Conservation (phyloP, 2,113 vertebrate genomes). For the Hypanus sabinus region DNA sequence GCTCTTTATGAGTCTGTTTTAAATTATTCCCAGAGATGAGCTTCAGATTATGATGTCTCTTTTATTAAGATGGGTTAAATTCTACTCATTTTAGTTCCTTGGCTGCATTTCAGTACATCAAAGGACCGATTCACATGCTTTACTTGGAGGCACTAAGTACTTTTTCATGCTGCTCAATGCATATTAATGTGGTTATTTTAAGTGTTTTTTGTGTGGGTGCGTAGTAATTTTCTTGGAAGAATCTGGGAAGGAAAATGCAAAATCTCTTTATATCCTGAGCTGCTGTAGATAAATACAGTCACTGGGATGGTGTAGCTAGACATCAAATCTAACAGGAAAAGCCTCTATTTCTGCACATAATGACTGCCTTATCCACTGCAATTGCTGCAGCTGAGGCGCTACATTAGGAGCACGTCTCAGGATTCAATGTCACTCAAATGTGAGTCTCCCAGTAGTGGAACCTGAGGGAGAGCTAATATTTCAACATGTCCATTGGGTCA, state of each 20-base stretch:
- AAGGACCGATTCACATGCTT: not conserved
- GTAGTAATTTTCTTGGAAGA: not conserved
- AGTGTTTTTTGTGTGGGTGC: not conserved
- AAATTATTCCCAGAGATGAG: not conserved
- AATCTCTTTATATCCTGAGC: not conserved
- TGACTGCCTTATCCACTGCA: not conserved
- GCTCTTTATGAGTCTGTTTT: not conserved
- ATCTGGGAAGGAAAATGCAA: not conserved
- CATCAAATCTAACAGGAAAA: not conserved
- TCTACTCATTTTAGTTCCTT: not conserved
- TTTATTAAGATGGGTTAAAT: not conserved
- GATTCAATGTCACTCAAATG: not conserved
- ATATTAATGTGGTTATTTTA: constrained; percentile 20
- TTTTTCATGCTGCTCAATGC: constrained; percentile 27
- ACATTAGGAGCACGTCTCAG: not conserved
- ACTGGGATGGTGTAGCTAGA: not conserved
- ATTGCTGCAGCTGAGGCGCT: not conserved
- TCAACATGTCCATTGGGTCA: not conserved
- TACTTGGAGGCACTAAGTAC: constrained; percentile 18
- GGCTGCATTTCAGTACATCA: not conserved
- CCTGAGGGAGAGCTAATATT: not conserved
- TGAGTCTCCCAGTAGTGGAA: not conserved
- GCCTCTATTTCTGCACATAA: not conserved
- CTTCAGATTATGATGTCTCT: not conserved
- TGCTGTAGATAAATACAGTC: not conserved